Percentiles rank a stretch among this genome's conserved stretches.
Evolutionary conservation across 2,888 invertebrate genomes (phyloP).

Genomic region (Pseudanteris insignis): DNA sequence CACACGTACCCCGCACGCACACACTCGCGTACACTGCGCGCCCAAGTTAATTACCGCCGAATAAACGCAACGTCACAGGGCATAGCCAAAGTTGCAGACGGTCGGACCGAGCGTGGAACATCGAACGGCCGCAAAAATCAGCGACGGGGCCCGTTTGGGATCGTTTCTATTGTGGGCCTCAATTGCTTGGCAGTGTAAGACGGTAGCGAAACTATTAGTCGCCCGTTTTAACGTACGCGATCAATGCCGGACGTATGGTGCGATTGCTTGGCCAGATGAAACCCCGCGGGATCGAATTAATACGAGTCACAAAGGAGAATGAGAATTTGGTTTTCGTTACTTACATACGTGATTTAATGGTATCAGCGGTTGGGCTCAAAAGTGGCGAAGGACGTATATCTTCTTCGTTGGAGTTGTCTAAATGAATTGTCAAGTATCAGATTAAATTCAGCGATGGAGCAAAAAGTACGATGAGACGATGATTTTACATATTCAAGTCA

Average conservation of each 20-base stretch:
- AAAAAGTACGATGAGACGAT: constrained; percentile 38
- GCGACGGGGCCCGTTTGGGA: constrained; percentile 55
- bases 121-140: constrained; percentile 53
- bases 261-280: constrained; percentile 13
- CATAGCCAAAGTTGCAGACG: constrained; percentile 44
- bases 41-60: constrained; percentile 64
- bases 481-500: constrained; percentile 36
- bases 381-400: constrained; percentile 20
- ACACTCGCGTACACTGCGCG: too few relatives aligned
- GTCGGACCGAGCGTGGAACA: constrained; percentile 52
- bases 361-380: constrained; percentile 1
- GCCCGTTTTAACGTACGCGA: constrained; percentile 40
- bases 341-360: constrained; percentile 40
- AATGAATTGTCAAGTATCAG: constrained; percentile 40
- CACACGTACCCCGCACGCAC: too few relatives aligned
- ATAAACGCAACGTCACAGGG: constrained; percentile 64
- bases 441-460: constrained; percentile 34
- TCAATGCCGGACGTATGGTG: constrained; percentile 25
- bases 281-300: constrained; percentile 35
- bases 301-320: constrained; percentile 36
- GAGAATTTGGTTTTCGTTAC: constrained; percentile 38
- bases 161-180: constrained; percentile 64
- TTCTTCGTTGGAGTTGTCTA: constrained; percentile 43
- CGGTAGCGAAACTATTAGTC: constrained; percentile 63
- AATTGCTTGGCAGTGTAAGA: constrained; percentile 64